phyloP scores from a whole-genome alignment of 2,888 invertebrate genomes.

The Petrophora chlorosata region DNA sequence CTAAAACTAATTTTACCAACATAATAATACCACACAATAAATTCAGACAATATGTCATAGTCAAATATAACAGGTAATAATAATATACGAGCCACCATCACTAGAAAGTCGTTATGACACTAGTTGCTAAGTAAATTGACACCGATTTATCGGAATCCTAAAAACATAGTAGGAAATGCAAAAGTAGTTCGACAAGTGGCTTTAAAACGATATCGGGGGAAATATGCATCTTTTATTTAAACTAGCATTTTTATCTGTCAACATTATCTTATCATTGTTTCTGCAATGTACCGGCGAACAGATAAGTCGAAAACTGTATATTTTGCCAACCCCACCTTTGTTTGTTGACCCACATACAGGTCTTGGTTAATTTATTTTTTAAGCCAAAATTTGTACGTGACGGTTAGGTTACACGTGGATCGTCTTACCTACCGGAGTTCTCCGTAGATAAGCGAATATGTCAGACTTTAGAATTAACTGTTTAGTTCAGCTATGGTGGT shows the following conservation, averaged over 20 bases:
- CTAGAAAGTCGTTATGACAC: not conserved
- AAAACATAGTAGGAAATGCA: constrained; percentile 44
- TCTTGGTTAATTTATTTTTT: constrained; percentile 61
- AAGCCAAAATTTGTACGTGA: constrained; percentile 27
- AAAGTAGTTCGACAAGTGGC: constrained; percentile 48
- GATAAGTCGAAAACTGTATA: constrained; percentile 69
- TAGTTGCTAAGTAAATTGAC: constrained; percentile 7
- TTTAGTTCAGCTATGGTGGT: too few relatives aligned
- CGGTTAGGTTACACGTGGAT: constrained; percentile 1
- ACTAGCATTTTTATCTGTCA: constrained; percentile 66
- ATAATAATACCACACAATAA: too few relatives aligned
- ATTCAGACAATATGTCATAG: too few relatives aligned
- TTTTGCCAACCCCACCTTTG: constrained; percentile 78
- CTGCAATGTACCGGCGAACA: constrained; percentile 67
- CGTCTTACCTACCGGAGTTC: constrained; percentile 12
- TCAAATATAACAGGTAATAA: too few relatives aligned
- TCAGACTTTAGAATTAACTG: too few relatives aligned
- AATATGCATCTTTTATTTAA: constrained; percentile 80
- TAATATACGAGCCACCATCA: too few relatives aligned
- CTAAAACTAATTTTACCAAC: too few relatives aligned
- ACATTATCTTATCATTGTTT: constrained; percentile 76
- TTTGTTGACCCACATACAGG: constrained; percentile 74
- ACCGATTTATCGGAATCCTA: constrained; percentile 12
- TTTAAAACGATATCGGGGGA: constrained; percentile 56
- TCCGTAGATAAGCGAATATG: not conserved